Conservation (phyloP, 1,140 invertebrate species). For the Hycleus phaleratus region DNA sequence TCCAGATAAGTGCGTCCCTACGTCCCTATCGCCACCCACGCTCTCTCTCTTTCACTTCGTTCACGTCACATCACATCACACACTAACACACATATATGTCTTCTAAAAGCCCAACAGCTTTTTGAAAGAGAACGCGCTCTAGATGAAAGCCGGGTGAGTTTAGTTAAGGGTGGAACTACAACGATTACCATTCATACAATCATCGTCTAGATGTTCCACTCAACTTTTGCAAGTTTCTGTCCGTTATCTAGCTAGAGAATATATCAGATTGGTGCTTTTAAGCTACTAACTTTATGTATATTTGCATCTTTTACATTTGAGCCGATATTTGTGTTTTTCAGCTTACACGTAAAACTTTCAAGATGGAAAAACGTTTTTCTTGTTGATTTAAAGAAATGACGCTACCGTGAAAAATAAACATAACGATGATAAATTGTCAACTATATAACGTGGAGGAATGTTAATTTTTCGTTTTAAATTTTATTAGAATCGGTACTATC, state of each 20-base stretch:
- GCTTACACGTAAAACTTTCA: conserved; percentile 15
- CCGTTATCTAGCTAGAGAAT: conserved; percentile 26
- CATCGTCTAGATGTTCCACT: conserved; percentile 22
- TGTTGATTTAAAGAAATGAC: conserved; percentile 5
- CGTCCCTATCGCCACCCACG: conserved; percentile 2
- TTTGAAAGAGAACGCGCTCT: conserved; percentile 17
- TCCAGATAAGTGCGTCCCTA: conserved; percentile 23
- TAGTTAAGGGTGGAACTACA: too few relatives aligned
- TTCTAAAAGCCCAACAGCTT: conserved; percentile 22
- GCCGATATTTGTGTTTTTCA: conserved; percentile 17
- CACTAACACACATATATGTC: not conserved
- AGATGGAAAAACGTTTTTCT: conserved; percentile 12
- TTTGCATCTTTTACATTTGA: conserved; percentile 19
- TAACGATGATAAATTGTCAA: too few relatives aligned
- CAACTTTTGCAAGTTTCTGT: conserved; percentile 41
- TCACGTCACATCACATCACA: conserved; percentile 17
- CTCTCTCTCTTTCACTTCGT: not conserved
- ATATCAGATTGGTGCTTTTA: conserved; percentile 22
- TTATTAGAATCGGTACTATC: not conserved
- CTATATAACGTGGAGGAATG: too few relatives aligned
- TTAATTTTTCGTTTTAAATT: too few relatives aligned
- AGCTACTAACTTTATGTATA: conserved; percentile 18
- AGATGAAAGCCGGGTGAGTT: too few relatives aligned
- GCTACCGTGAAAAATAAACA: too few relatives aligned
- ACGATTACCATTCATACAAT: not conserved